Evolutionary conservation across 2,888 invertebrate species (phyloP).

Genomic region (Cephus rjabovi): DNA sequence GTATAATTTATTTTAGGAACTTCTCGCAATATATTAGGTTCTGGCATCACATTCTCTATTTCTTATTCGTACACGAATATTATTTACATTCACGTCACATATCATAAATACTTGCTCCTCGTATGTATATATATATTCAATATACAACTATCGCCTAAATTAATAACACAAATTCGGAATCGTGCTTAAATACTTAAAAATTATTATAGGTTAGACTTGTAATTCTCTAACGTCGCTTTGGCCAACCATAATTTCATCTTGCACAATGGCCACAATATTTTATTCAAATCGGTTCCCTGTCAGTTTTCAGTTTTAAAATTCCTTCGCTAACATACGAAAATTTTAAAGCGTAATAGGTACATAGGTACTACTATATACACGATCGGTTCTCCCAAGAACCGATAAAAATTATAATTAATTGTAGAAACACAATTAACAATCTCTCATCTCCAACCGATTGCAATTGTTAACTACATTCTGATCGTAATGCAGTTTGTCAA

Average conservation of each 20-base stretch:
- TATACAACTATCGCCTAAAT: neutral
- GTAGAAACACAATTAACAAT: neutral
- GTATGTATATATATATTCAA: constrained; percentile 17
- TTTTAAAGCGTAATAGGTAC: neutral
- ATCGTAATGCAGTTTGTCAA: neutral
- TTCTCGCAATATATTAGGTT: constrained; percentile 48
- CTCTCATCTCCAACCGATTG: neutral
- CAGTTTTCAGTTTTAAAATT: neutral
- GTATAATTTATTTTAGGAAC: constrained; percentile 56
- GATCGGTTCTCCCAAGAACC: neutral
- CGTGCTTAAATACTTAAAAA: neutral
- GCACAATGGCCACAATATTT: neutral
- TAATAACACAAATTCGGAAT: neutral
- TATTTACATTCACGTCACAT: constrained; percentile 42
- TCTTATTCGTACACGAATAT: constrained; percentile 40
- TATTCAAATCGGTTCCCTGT: neutral
- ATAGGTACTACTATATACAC: neutral
- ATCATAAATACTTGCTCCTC: constrained; percentile 36
- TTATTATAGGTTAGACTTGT: neutral
- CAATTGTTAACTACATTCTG: neutral
- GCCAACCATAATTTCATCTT: neutral
- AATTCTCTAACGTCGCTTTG: neutral
- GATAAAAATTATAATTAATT: neutral
- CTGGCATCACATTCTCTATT: constrained; percentile 40
- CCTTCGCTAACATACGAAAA: neutral